These are phyloP conservation scores for Chelonoidis abingdonii DNA, from an alignment of 2,113 vertebrate genomes.

Conservation along the genomic window DNA sequence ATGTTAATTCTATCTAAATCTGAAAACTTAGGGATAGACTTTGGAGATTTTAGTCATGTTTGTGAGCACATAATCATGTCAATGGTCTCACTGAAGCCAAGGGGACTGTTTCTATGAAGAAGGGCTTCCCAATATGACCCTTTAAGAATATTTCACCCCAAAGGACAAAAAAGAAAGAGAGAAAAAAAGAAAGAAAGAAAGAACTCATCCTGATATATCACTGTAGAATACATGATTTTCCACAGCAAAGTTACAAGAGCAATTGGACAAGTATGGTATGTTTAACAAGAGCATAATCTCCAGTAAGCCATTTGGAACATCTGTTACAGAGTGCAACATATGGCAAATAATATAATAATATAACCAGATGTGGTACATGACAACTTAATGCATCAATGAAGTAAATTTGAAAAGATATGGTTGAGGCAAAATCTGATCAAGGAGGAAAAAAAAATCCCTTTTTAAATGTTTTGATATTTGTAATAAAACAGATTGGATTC, in stretches of 20 bases:
- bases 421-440: background rate
- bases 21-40: background rate
- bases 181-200: background rate
- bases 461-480: background rate
- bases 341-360: constrained; percentile 45
- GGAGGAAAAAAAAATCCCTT: background rate
- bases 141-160: background rate
- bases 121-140: background rate
- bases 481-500: background rate
- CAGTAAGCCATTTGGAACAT: background rate
- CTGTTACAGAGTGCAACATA: constrained; percentile 7
- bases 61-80: background rate
- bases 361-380: constrained; percentile 8
- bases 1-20: background rate
- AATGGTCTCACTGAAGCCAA: background rate
- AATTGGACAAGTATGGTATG: background rate
- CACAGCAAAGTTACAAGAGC: background rate
- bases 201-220: accelerated
- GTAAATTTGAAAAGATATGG: background rate
- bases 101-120: background rate
- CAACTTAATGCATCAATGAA: constrained; percentile 5
- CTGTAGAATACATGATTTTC: constrained; percentile 8
- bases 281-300: background rate
- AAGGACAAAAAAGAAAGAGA: background rate
- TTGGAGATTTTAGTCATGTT: background rate